Percentiles rank a stretch among this genome's conserved stretches.
phyloP scores from a whole-genome alignment of 2,113 vertebrate genomes.

The Cichladusa arquata region DNA sequence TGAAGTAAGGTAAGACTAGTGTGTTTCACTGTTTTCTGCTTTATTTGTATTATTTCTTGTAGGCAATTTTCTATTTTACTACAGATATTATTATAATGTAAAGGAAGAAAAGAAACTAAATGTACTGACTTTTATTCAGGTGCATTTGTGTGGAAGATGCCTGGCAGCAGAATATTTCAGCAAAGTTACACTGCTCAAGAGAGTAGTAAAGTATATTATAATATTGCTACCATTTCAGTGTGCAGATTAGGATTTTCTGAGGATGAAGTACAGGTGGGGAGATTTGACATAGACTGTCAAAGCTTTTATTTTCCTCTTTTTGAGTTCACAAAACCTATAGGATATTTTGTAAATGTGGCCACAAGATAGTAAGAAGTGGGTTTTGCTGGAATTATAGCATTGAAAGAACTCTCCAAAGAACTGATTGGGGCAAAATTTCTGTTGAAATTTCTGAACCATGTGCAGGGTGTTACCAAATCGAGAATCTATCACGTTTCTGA shows the following conservation, averaged over 20 bases:
- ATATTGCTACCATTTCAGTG: not conserved
- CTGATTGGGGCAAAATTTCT: not conserved
- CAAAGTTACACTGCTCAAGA: not conserved
- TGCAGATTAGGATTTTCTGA: not conserved
- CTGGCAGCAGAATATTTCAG: not conserved
- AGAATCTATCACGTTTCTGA: not conserved
- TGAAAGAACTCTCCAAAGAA: not conserved
- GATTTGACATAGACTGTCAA: not conserved
- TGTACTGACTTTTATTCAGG: not conserved
- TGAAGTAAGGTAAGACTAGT: not conserved
- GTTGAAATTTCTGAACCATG: not conserved
- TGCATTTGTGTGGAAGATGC: not conserved
- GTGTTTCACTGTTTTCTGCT: not conserved
- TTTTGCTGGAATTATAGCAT: not conserved
- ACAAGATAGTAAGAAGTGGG: not conserved
- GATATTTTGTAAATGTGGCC: not conserved
- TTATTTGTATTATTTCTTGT: not conserved
- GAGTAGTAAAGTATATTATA: not conserved
- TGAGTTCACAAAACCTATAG: not conserved
- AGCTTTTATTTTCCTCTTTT: not conserved
- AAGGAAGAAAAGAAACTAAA: not conserved
- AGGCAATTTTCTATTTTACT: not conserved
- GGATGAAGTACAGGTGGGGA: not conserved
- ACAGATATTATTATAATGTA: not conserved
- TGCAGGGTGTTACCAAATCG: fast-evolving